Conservation (phyloP, 2,113 vertebrate genomes). For the Melanerpes aurifrons region DNA sequence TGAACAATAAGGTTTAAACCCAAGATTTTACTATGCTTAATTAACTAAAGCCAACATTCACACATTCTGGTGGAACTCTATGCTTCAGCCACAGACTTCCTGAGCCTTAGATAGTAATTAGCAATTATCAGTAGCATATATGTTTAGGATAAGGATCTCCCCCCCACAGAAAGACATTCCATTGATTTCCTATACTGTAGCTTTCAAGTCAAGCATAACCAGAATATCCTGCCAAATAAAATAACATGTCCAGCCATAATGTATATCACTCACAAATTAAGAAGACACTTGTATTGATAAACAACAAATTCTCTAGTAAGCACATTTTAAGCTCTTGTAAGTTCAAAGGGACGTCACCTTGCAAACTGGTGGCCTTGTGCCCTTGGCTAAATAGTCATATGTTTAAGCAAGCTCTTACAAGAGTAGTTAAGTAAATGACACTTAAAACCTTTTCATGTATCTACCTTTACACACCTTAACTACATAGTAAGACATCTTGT, state of each 20-base stretch:
- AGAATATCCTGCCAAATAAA: background rate
- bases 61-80: background rate
- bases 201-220: background rate
- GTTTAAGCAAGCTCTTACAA: background rate
- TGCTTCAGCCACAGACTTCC: background rate
- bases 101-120: background rate
- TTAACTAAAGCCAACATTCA: conserved; percentile 41
- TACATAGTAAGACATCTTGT: background rate
- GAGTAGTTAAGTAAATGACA: background rate
- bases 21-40: conserved; percentile 1
- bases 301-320: background rate
- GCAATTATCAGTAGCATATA: background rate
- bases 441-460: background rate
- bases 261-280: background rate
- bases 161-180: background rate
- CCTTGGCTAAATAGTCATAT: background rate
- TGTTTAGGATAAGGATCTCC: background rate
- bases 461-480: background rate
- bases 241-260: background rate
- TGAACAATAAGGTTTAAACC: conserved; percentile 24
- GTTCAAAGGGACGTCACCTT: background rate
- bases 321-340: background rate
- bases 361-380: background rate
- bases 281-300: background rate
- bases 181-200: background rate